phyloP scores from a whole-genome alignment of 2,797 vertebrate species.

The Salmo trutta region DNA sequence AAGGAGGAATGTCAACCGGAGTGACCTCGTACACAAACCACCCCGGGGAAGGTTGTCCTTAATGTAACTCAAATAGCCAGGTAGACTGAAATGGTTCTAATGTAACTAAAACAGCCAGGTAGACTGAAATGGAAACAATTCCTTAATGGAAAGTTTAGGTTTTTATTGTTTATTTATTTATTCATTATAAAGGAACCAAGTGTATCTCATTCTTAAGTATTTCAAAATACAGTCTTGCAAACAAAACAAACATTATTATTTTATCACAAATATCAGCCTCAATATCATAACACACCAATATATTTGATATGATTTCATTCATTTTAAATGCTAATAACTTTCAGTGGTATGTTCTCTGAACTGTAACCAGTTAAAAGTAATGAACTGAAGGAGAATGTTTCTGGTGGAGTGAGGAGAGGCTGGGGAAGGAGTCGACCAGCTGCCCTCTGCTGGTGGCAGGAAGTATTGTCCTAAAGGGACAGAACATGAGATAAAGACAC shows the following conservation, averaged over 20 bases:
- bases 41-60: conserved; percentile 66
- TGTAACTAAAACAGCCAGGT: too few relatives aligned
- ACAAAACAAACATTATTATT: not conserved
- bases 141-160: conserved; percentile 32
- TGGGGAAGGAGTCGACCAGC: conserved; percentile 74
- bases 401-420: conserved; percentile 3
- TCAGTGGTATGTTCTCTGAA: conserved; percentile 4
- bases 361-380: not conserved
- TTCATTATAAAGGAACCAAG: not conserved
- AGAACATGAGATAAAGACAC: conserved; percentile 21
- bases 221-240: not conserved
- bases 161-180: not conserved
- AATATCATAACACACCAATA: not conserved
- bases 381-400: not conserved
- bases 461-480: conserved; percentile 52
- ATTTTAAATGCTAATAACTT: conserved; percentile 19
- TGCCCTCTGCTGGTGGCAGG: conserved; percentile 78
- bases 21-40: conserved; percentile 78
- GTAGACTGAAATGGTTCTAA: too few relatives aligned
- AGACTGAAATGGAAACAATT: conserved; percentile 22
- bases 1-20: conserved; percentile 79
- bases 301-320: not conserved
- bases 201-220: not conserved
- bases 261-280: not conserved
- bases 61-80: too few relatives aligned